Evolutionary conservation across 2,113 vertebrate species (phyloP).

Genomic region (Machaerirhynchus nigripectus): DNA sequence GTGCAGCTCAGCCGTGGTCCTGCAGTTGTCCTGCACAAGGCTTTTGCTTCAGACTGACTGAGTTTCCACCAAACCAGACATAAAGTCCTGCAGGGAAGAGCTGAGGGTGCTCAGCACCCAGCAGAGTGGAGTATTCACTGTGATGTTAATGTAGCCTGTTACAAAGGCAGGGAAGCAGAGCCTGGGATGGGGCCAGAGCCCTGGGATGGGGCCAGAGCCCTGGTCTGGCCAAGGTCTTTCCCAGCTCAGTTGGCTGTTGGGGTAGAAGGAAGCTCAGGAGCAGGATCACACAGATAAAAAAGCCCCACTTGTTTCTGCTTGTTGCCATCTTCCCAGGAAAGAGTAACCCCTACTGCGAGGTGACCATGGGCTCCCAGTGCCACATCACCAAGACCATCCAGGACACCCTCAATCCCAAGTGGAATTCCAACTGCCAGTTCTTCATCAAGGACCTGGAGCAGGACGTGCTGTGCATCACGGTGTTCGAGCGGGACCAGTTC

Average conservation of each 20-base stretch:
- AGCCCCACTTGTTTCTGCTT: neutral
- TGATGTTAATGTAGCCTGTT: neutral
- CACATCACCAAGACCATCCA: constrained; percentile 98
- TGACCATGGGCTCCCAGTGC: constrained; percentile 98
- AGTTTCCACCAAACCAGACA: neutral
- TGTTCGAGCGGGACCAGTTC: constrained; percentile 98
- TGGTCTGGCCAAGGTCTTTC: neutral
- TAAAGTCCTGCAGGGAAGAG: neutral
- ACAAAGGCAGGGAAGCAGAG: neutral
- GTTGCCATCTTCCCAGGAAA: constrained; percentile 79
- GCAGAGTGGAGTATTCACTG: neutral
- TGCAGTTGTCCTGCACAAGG: neutral
- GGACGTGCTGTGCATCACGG: constrained; percentile 96
- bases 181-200: neutral
- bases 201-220: neutral
- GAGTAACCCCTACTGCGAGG: constrained; percentile 98
- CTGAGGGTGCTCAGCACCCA: neutral
- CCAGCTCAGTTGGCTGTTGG: too few relatives aligned
- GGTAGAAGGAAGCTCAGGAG: neutral
- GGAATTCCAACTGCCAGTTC: constrained; percentile 99
- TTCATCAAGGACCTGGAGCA: constrained; percentile 98
- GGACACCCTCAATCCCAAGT: constrained; percentile 97
- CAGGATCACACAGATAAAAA: neutral
- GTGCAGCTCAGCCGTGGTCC: neutral
- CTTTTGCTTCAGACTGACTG: neutral